Conservation (phyloP, 1,140 invertebrate genomes). For the Radopholus similis region DNA sequence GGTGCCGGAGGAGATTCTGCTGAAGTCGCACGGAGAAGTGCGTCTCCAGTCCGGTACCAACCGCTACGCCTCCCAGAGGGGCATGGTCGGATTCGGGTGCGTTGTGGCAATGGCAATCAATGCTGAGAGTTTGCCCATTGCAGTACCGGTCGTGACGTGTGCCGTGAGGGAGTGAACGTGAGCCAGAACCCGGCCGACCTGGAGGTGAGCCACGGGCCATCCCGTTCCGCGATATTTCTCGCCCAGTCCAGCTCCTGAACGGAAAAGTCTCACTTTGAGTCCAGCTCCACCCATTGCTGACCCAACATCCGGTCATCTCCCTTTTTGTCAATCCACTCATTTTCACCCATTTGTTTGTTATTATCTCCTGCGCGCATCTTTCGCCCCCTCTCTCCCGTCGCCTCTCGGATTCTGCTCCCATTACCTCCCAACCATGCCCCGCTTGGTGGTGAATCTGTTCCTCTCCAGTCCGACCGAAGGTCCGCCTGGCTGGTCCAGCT, state of each 20-base stretch:
- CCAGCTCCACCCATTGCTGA: not conserved
- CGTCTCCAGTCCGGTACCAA: slow-evolving; percentile 60
- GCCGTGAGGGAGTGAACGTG: slow-evolving; percentile 55
- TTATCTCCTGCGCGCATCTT: too few relatives aligned
- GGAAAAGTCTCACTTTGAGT: not conserved
- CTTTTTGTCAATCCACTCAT: too few relatives aligned
- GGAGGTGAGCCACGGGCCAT: slow-evolving; percentile 34
- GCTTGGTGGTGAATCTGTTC: not conserved
- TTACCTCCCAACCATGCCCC: not conserved
- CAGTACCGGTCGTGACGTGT: slow-evolving; percentile 57
- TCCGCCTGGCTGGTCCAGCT: not conserved
- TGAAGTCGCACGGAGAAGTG: slow-evolving; percentile 56
- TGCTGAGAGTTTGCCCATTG: not conserved
- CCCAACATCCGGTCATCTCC: not conserved
- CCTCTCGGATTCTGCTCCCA: not conserved
- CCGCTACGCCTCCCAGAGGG: slow-evolving; percentile 39
- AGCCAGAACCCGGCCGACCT: slow-evolving; percentile 53
- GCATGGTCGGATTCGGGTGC: slow-evolving; percentile 53
- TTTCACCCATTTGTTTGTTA: not conserved
- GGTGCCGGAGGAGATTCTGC: slow-evolving; percentile 52
- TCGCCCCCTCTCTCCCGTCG: too few relatives aligned
- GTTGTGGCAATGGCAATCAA: not conserved
- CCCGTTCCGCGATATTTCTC: too few relatives aligned
- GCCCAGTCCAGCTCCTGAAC: not conserved
- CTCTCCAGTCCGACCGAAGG: too few relatives aligned